Base-by-base conservation (phyloP, 1,140 invertebrate species). In the Oncopodura yosiiana region DNA sequence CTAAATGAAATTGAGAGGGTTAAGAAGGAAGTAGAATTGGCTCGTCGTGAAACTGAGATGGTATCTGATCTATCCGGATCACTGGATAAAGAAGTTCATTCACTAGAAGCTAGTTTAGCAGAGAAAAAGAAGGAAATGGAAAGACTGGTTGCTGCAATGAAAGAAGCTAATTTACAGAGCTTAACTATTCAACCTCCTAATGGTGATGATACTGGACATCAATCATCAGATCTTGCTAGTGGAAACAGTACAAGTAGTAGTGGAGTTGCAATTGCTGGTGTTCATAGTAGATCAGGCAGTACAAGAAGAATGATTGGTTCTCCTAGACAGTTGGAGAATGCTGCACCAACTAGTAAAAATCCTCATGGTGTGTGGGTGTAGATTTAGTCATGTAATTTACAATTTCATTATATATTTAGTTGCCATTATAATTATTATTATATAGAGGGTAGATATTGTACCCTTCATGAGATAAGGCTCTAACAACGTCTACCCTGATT, bases 301-400 rank as follows among this genome's bases (percentile, higher is more conserved):
- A 86, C 83, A 41, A 77, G 88, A 48, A 82, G 87, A 69, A 92
- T 94, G 72, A 86, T 91, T 62, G 87, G 89, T 16, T 90, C 87
- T 27, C 87, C 89, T 32, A 76, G 89, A 58, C 87, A 93, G 70
- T 71, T 93, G 34, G 88, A 93, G 73, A 93, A 88, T 70, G 87
- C 90, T 30, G 87, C 92, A 41, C 87, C 89, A 37, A 92, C 89
- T 16, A 92, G 86, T 69, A 92, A 93, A 73, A 94, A 94, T 73
- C 90, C 90, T 34, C 89, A 94, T 67, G 91, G 91, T 23, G 90
- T 95, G 46, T 95, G 91, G 91, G 90, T 95, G 36, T 94, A 77
- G 76, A n/a, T n/a, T n/a, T n/a, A n/a, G n/a, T n/a, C n/a, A n/a
- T n/a, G n/a, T n/a, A n/a, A n/a, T n/a, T n/a, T n/a, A n/a, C n/a